phyloP scores from a whole-genome alignment of 2,113 vertebrate genomes.

The Aythya baeri region DNA sequence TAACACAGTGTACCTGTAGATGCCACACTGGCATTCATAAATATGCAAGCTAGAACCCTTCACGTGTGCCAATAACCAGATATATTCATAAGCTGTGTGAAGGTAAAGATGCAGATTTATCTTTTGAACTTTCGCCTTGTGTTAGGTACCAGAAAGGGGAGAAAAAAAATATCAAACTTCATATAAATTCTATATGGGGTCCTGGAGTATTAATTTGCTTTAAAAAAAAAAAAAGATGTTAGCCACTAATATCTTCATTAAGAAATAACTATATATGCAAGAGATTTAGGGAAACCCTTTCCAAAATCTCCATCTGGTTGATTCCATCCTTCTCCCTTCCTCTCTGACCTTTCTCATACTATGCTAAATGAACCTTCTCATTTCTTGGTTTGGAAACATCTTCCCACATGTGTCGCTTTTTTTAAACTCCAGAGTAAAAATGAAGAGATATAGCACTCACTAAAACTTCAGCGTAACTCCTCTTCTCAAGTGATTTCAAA shows the following conservation, averaged over 20 bases:
- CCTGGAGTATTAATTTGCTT: not conserved
- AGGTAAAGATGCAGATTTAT: not conserved
- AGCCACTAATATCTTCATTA: not conserved
- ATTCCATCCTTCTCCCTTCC: not conserved
- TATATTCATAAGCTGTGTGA: not conserved
- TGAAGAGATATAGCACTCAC: not conserved
- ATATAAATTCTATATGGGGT: not conserved
- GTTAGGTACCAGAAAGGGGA: not conserved
- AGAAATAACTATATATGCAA: not conserved
- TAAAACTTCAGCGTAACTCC: constrained; percentile 30
- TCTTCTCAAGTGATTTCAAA: constrained; percentile 46
- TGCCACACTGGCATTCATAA: not conserved
- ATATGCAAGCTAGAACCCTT: not conserved
- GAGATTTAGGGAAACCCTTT: not conserved
- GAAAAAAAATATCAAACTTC: fast-evolving
- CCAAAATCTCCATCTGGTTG: not conserved
- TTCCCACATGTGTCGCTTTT: constrained; percentile 5
- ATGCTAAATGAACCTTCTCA: constrained; percentile 2
- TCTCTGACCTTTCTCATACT: constrained; percentile 50
- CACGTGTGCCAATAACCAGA: not conserved
- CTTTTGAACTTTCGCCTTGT: not conserved
- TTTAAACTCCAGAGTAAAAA: constrained; percentile 33
- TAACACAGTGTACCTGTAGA: not conserved
- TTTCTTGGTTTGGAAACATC: constrained; percentile 37
- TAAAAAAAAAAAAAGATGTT: not conserved